Base-by-base conservation (phyloP, 2,888 invertebrate genomes). In the Tiliacea citrago region DNA sequence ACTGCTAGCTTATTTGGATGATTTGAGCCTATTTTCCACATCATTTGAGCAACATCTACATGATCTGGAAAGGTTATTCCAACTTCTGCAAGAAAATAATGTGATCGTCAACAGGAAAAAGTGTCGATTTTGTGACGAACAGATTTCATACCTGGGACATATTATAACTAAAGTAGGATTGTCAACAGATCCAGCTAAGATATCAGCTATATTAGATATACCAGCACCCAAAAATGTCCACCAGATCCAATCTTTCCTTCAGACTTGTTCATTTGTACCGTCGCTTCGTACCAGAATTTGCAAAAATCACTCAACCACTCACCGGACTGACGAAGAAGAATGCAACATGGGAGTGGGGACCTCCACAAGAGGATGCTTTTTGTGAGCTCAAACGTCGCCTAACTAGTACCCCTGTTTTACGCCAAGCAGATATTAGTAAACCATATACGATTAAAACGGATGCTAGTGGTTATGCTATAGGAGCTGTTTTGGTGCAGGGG, bases 391-490 rank as follows among this genome's bases (percentile, higher is more conserved):
- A 88, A 68, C 47, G 29, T 3, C 61, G 77, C 1, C 61, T 91
- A 12, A 80, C 77, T 0, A 68, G 84, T 0, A 76, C 86, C 0
- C 89, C 87, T 12, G 61, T 88, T 0, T 61, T 88, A 7, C 24
- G 21, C 2, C 86, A 87, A 82, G 78, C 82, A 10, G 81, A 84
- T 60, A 13, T 42, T 0, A 73, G 55, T 0, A 49, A 73, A 18
- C 85, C 86, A 0, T 88, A 75, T 42, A 72, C 51, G 0, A 75
- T 88, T 39, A 2, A 81, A 79, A 89, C 91, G 0, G 90, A 91
- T 51, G 83, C 89, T 0, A 91, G 90, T 72, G 72, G 69, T 18
- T 91, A 90, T 47, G 90, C 90, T 6, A 53, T 88, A 0, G 86
- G 87, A 35, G 87, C 88, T 53, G 57, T 35, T 18, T 16, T 35